Percentiles rank a stretch among this genome's conserved stretches.
phyloP scores from a whole-genome alignment of 2,113 vertebrate genomes.

The Coregonus clupeaformis region DNA sequence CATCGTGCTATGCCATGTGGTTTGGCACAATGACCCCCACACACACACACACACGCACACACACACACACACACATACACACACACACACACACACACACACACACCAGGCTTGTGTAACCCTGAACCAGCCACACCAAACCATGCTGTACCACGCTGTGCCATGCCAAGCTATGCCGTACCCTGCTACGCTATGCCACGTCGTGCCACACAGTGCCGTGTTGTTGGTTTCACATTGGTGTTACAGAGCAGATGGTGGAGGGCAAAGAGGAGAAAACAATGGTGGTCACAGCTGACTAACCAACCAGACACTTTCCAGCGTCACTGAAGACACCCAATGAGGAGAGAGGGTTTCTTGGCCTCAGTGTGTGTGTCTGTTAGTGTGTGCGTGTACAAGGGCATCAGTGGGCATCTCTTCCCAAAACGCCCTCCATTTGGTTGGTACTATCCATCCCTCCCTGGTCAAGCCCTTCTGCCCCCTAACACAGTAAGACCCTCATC shows the following conservation, averaged over 20 bases:
- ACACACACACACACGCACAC: no score
- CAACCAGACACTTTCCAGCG: constrained; percentile 22
- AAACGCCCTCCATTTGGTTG: constrained; percentile 14
- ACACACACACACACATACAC: no score
- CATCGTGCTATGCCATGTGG: constrained; percentile 43
- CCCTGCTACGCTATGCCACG: constrained; percentile 12
- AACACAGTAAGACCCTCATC: constrained; percentile 36
- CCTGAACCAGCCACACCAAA: neutral
- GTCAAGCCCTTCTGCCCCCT: constrained; percentile 15
- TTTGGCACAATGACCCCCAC: constrained; percentile 1
- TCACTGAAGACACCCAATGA: neutral
- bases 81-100: no score
- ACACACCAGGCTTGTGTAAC: neutral
- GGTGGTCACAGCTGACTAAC: constrained; percentile 50
- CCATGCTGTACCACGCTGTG: neutral
- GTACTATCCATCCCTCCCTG: neutral
- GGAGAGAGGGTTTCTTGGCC: no score
- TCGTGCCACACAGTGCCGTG: constrained; percentile 50
- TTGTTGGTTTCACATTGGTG: constrained; percentile 43
- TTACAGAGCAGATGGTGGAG: constrained; percentile 65
- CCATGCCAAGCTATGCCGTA: constrained; percentile 20
- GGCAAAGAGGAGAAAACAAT: constrained; percentile 47
- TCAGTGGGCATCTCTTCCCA: neutral
- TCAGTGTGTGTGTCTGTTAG: neutral
- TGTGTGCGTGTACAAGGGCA: neutral